Percentiles rank a stretch among this genome's conserved stretches.
phyloP scores from a whole-genome alignment of 2,797 vertebrate species.

The Ptychadena robeensis region DNA sequence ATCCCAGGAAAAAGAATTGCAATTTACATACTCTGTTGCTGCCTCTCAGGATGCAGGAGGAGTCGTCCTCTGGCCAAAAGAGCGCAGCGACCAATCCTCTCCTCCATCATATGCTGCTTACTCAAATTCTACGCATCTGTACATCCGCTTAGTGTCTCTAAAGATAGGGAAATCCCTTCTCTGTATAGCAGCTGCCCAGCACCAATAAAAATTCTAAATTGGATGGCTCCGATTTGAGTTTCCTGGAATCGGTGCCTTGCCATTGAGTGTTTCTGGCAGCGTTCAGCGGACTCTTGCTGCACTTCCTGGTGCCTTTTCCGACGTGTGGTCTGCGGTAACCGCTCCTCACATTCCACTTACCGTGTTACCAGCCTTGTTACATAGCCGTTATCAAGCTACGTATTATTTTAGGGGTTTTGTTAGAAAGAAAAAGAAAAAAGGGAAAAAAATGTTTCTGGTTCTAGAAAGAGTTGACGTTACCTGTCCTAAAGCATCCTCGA shows the following conservation, averaged over 20 bases:
- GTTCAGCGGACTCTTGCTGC: constrained; percentile 17
- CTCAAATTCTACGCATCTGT: not conserved
- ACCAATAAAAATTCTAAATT: not conserved
- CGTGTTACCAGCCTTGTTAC: constrained; percentile 46
- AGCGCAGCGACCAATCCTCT: not conserved
- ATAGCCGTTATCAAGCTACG: constrained; percentile 11
- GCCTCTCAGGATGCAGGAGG: not conserved
- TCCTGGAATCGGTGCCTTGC: constrained; percentile 50
- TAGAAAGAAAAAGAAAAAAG: constrained; percentile 15
- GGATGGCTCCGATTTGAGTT: not conserved
- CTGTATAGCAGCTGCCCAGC: not conserved
- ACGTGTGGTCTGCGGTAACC: not conserved
- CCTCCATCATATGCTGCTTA: constrained; percentile 17
- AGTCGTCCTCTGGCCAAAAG: not conserved
- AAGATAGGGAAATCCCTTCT: not conserved
- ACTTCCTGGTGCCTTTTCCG: constrained; percentile 54
- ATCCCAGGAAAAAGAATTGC: not conserved
- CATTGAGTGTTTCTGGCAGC: constrained; percentile 37
- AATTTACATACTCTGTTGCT: not conserved
- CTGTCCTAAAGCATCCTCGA: not conserved
- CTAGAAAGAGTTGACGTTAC: not conserved
- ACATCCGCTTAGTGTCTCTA: not conserved
- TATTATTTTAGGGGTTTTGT: constrained; percentile 1
- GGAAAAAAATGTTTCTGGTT: not conserved
- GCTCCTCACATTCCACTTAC: not conserved